Evolutionary conservation across 2,797 vertebrate genomes (phyloP).

Genomic region (Eulemur mongoz): DNA sequence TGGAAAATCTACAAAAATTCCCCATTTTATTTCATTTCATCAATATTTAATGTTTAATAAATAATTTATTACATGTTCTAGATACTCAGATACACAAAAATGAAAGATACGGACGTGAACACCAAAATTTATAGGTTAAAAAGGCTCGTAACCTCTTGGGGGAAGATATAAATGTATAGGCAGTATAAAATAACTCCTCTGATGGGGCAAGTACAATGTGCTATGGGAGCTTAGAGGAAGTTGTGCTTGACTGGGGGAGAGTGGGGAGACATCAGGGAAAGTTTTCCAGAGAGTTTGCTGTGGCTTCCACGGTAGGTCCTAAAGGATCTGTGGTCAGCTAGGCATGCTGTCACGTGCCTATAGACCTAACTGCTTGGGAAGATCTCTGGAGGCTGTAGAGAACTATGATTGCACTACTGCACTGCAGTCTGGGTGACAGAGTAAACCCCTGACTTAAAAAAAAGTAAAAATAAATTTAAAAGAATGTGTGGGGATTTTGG

Average conservation of each 20-base stretch:
- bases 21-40: neutral
- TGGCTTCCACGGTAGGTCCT: neutral
- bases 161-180: neutral
- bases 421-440: neutral
- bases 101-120: neutral
- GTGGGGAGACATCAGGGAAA: neutral
- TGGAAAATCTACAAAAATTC: neutral
- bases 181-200: neutral
- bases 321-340: neutral
- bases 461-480: neutral
- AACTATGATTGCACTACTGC: neutral
- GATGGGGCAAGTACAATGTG: neutral
- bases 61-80: neutral
- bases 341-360: neutral
- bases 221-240: neutral
- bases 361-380: neutral
- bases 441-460: neutral
- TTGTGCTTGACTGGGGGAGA: neutral
- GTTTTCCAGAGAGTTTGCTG: neutral
- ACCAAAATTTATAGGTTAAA: neutral
- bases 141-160: neutral
- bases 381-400: neutral
- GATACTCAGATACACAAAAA: neutral
- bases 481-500: neutral
- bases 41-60: neutral